These are phyloP conservation scores for Matsumurasca onukii DNA, from an alignment of 1,140 invertebrate species.

Conservation along the genomic window DNA sequence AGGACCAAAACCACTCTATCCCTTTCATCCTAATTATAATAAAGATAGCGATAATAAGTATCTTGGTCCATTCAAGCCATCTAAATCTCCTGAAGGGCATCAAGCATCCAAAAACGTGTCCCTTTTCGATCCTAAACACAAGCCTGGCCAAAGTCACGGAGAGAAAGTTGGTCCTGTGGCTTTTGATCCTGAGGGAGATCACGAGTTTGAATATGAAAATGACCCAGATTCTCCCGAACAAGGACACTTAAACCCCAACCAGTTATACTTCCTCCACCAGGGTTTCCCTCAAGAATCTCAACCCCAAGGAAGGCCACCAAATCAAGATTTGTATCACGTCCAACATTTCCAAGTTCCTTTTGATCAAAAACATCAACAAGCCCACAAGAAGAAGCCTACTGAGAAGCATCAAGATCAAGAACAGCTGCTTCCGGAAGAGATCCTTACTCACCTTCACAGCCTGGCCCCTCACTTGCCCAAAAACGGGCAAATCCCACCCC, in stretches of 20 bases:
- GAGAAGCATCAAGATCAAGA: conserved; percentile 7
- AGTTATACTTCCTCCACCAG: conserved; percentile 22
- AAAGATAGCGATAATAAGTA: neutral
- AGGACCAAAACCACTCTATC: neutral
- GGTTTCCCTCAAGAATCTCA: neutral
- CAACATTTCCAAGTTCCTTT: conserved; percentile 27
- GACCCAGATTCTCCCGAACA: neutral
- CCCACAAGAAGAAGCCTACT: conserved; percentile 4
- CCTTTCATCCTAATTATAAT: conserved; percentile 8
- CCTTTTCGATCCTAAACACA: neutral
- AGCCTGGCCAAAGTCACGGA: neutral
- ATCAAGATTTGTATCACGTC: conserved; percentile 11
- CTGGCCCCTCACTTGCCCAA: conserved; percentile 23
- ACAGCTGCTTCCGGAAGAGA: conserved; percentile 14
- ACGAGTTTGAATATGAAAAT: conserved; percentile 15
- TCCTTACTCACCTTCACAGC: conserved; percentile 24
- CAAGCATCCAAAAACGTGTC: neutral
- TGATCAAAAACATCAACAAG: neutral
- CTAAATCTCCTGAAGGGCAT: neutral
- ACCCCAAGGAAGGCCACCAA: neutral
- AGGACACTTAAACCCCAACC: neutral
- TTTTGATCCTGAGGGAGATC: neutral
- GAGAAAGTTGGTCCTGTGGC: neutral
- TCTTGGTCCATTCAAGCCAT: conserved; percentile 1
- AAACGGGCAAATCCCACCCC: conserved; percentile 6